Conservation (phyloP, 2,888 invertebrate genomes). For the Drosophila testacea region DNA sequence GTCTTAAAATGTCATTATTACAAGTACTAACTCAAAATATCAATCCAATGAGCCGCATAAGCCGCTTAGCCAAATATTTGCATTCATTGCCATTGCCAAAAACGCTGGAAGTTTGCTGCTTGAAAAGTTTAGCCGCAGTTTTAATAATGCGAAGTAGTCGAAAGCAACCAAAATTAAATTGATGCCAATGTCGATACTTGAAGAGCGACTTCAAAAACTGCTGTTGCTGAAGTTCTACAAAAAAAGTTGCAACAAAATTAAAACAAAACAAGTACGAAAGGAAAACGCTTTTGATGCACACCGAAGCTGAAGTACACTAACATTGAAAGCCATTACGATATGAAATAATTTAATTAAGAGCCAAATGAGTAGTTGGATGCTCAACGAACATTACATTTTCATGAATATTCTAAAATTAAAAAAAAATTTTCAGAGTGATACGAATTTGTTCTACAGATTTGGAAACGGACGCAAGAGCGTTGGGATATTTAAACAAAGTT, state of each 20-base stretch:
- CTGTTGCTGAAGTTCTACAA: conserved; percentile 50
- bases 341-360: neutral
- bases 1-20: conserved; percentile 41
- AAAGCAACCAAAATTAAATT: conserved; percentile 60
- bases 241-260: conserved; percentile 49
- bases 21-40: conserved; percentile 60
- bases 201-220: conserved; percentile 69
- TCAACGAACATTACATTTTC: neutral
- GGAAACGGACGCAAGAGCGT: neutral
- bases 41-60: conserved; percentile 70
- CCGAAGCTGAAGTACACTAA: conserved; percentile 39
- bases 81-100: conserved; percentile 42
- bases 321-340: conserved; percentile 1
- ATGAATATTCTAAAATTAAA: neutral
- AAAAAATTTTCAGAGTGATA: neutral
- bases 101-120: conserved; percentile 43
- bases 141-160: conserved; percentile 69
- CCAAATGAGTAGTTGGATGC: neutral
- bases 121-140: conserved; percentile 69
- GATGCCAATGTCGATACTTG: conserved; percentile 64
- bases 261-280: conserved; percentile 44
- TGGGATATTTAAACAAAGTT: neutral
- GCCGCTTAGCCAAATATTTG: conserved; percentile 46
- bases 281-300: conserved; percentile 18
- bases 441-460: neutral